Base-by-base conservation (phyloP, 2,113 vertebrate species). In the Paramormyrops kingsleyae region DNA sequence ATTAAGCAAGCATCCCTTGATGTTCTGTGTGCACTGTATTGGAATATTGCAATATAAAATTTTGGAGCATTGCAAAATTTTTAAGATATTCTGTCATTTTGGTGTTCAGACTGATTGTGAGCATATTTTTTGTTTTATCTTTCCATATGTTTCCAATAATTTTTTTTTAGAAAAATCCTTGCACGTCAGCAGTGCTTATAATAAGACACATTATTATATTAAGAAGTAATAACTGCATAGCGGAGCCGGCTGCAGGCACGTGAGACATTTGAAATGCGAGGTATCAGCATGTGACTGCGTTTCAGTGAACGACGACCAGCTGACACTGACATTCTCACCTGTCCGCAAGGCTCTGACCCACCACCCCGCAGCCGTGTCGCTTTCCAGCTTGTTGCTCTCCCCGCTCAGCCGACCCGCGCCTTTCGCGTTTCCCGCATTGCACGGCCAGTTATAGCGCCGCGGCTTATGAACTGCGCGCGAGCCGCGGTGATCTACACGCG, bases 251-350 rank as follows among this genome's bases (percentile, higher is more conserved):
- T 90, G 59, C 90, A 89, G 13, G 24, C 92, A 91, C 91, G 74
- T 74, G 91, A 90, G 94, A 94, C 87, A 59, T 88, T 94, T 94
- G 93, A 91, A 95, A 94, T 94, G 92, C 44, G 92, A 83, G 91
- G 83, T 91, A 90, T 27, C 2, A 4, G n/a, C 93, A 94, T 94
- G 94, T 91, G 90, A 94, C 93, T 93, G 94, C 93, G 92, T 94
- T 27, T 88, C 74, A 62, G 83, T 70, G 52, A 88, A 39, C 7
- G 89, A 92, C 90, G 92, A 92, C 92, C 93, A 90, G 91, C 56
- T 27, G 90, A 90, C 88, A 86, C 46, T 24, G 0, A 39, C 27
- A 27, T 21, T 6, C 42, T 90, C 53, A 89, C 62, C 84, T 91
- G 91, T 91, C 90, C 74, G 4, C 12, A 5, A 31, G 3, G 31